Conservation (phyloP, 2,113 vertebrate species). For the Limanda limanda region DNA sequence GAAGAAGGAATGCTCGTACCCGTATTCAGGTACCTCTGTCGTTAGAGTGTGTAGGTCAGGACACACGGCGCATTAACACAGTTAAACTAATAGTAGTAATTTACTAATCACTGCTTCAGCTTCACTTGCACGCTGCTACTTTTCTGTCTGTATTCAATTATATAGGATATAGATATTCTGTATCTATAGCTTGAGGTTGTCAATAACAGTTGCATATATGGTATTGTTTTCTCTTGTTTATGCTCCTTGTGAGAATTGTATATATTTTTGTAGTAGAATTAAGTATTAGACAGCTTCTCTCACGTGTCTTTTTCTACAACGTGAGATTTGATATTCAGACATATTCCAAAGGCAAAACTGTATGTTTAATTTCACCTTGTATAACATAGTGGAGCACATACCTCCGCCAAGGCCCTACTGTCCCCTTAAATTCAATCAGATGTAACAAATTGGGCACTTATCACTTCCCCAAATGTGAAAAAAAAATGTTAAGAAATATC, state of each 20-base stretch:
- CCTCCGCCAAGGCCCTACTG: too few relatives aligned
- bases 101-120: conserved; percentile 28
- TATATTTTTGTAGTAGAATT: background rate
- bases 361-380: background rate
- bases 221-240: background rate
- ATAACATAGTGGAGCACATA: too few relatives aligned
- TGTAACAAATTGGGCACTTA: too few relatives aligned
- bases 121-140: conserved; percentile 36
- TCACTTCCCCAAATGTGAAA: too few relatives aligned
- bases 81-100: conserved; percentile 8
- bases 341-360: background rate
- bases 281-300: background rate
- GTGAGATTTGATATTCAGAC: background rate
- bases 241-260: background rate
- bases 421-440: too few relatives aligned
- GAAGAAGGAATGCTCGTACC: conserved; percentile 98
- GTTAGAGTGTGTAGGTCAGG: conserved; percentile 9
- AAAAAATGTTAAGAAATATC: too few relatives aligned
- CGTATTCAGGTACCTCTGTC: conserved; percentile 95
- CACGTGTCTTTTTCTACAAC: background rate
- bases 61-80: background rate
- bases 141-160: background rate
- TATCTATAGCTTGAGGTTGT: background rate
- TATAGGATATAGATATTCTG: too few relatives aligned
- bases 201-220: conserved; percentile 11